Percentiles rank a stretch among this genome's conserved stretches.
These are phyloP conservation scores for Sussaba pulchella DNA, from an alignment of 2,888 invertebrate species.

Conservation along the genomic window DNA sequence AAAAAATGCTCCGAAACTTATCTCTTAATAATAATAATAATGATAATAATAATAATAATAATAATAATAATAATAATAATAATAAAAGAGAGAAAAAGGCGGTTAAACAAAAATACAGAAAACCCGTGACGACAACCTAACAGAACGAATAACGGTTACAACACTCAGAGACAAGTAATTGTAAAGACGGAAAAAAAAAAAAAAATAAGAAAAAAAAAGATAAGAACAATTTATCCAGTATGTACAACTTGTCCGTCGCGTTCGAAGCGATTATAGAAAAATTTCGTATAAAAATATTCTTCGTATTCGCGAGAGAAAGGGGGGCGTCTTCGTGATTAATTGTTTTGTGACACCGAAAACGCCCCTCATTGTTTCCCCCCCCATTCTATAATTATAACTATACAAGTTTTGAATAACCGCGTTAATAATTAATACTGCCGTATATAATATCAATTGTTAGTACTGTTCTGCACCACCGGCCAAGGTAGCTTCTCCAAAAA, in stretches of 20 bases:
- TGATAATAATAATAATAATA: slow-evolving; percentile 12
- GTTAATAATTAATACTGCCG: slow-evolving; percentile 81
- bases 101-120: slow-evolving; percentile 43
- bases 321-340: slow-evolving; percentile 79
- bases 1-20: no score
- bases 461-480: slow-evolving; percentile 78
- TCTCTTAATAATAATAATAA: slow-evolving; percentile 20
- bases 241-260: slow-evolving; percentile 76
- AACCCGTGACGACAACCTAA: slow-evolving; percentile 13
- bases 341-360: no score
- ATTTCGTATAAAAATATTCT: slow-evolving; percentile 84
- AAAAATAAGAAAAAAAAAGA: slow-evolving; percentile 26
- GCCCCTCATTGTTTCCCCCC: slow-evolving; percentile 3
- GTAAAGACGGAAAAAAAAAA: neutral
- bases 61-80: slow-evolving; percentile 1
- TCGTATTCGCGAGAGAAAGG: slow-evolving; percentile 75
- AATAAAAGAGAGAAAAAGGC: slow-evolving; percentile 14
- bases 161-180: slow-evolving; percentile 18
- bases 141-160: slow-evolving; percentile 35
- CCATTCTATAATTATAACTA: slow-evolving; percentile 29
- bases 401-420: slow-evolving; percentile 75
- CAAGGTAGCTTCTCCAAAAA: no score
- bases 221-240: slow-evolving; percentile 64
- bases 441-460: slow-evolving; percentile 78
- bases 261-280: slow-evolving; percentile 78